Conservation (phyloP, 1,140 invertebrate genomes). For the Megalonaias nervosa region DNA sequence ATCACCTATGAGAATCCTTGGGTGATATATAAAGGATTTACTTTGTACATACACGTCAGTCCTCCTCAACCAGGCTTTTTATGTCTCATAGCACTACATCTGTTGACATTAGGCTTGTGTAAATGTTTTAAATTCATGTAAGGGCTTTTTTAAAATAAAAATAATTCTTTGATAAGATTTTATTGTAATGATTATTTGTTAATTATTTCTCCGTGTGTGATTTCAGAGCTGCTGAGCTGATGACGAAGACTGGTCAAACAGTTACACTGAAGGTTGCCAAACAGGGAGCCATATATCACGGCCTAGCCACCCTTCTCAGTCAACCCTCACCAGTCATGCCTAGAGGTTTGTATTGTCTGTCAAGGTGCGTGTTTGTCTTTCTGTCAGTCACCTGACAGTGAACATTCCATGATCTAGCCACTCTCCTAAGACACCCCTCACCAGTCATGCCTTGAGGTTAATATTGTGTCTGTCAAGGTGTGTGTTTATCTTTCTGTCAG, state of each 20-base stretch:
- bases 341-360: slow-evolving; percentile 53
- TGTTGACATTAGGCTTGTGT: too few relatives aligned
- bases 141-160: too few relatives aligned
- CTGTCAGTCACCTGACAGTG: too few relatives aligned
- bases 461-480: not conserved
- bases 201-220: not conserved
- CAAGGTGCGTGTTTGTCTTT: too few relatives aligned
- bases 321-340: slow-evolving; percentile 75
- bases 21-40: too few relatives aligned
- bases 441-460: slow-evolving; percentile 66
- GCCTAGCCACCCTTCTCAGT: slow-evolving; percentile 92
- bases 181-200: not conserved
- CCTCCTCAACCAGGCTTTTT: too few relatives aligned
- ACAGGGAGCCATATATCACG: slow-evolving; percentile 97
- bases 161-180: not conserved
- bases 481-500: too few relatives aligned
- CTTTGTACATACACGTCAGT: too few relatives aligned
- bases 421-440: slow-evolving; percentile 85
- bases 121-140: too few relatives aligned
- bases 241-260: slow-evolving; percentile 93
- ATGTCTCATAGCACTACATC: too few relatives aligned
- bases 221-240: slow-evolving; percentile 91
- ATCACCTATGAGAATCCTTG: too few relatives aligned
- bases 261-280: slow-evolving; percentile 97
- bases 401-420: too few relatives aligned